These are phyloP conservation scores for Cryptomyrus ogoouensis DNA, from an alignment of 2,113 vertebrate genomes.

Conservation along the genomic window DNA sequence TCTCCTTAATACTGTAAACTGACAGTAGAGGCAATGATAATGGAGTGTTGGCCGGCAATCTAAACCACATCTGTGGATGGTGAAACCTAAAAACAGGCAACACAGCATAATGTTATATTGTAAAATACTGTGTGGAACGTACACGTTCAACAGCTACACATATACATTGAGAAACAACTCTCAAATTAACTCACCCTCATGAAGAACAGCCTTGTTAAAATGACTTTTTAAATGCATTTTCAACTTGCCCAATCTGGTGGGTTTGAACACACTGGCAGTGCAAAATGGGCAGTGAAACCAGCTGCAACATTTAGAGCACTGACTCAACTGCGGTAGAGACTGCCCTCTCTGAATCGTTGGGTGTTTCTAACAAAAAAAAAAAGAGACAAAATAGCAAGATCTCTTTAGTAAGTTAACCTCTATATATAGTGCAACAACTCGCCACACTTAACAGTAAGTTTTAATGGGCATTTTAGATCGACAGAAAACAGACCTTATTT, in stretches of 20 bases:
- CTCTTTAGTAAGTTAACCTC: not conserved
- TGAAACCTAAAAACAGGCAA: not conserved
- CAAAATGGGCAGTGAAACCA: not conserved
- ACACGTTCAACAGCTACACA: not conserved
- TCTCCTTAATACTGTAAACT: not conserved
- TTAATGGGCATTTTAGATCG: not conserved
- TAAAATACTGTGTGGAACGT: not conserved
- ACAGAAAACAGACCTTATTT: not conserved
- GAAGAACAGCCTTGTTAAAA: slow-evolving; percentile 6
- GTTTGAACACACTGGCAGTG: not conserved
- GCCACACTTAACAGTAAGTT: not conserved
- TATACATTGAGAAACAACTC: not conserved
- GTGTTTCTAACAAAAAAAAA: not conserved
- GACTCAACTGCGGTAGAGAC: not conserved
- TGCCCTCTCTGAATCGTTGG: not conserved
- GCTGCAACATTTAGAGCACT: not conserved
- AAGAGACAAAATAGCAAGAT: not conserved
- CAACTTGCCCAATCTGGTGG: not conserved
- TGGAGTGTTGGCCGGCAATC: not conserved
- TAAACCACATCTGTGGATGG: slow-evolving; percentile 12
- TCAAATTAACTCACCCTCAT: not conserved
- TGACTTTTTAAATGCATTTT: slow-evolving; percentile 4
- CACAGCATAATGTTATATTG: not conserved
- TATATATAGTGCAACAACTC: not conserved
- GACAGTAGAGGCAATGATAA: slow-evolving; percentile 4